Base-by-base conservation (phyloP, 2,113 vertebrate species). In the Calypte anna region DNA sequence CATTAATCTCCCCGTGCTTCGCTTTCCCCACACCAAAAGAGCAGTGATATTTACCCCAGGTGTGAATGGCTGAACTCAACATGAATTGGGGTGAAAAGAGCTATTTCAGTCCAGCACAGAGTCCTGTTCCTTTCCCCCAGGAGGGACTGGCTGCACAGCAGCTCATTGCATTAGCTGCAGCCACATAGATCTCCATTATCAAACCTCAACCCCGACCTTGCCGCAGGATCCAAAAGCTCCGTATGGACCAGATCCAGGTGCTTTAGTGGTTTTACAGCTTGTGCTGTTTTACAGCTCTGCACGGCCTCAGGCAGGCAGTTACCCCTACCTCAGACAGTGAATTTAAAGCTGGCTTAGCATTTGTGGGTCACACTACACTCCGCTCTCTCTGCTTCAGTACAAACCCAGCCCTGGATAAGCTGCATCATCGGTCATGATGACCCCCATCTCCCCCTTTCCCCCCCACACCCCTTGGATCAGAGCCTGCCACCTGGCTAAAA, bases 251-350 rank as follows among this genome's bases (percentile, higher is more conserved):
- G 62, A 50, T 82, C 90, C 93, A 95, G 82, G 82, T 58, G 40
- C 88, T 88, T 44, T 4, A 91, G 58, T 53, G 82, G 78, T 84
- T 95, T 95, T 69, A 91, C 90, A 88, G 67, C 82, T 62, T 90
- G 86, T 80, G 87, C 40, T 73, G 58, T 68, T 91, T 91, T 75
- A 87, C 46, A 75, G 84, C 81, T 66, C 91, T 0, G 0, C 57
- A 66, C 78, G 91, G 88, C 78, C 66, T 87, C 58, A 89, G 81
- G 58, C 87, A 94, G 78, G 81, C 82, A 33, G 40, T 82, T 82
- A 73, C 13, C 28, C 2, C 0, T 21, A 87, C 48, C 23, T 62
- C 69, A 57, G 9, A 43, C 51, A 55, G 38, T 0, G 0, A 79
- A 24, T 61, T 78, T 76, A 85, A 79, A 87, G 74, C 59, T 48